Percentiles rank a stretch among this genome's conserved stretches.
These are phyloP conservation scores for Kryptopterus vitreolus DNA, from an alignment of 2,797 vertebrate species.

Conservation along the genomic window DNA sequence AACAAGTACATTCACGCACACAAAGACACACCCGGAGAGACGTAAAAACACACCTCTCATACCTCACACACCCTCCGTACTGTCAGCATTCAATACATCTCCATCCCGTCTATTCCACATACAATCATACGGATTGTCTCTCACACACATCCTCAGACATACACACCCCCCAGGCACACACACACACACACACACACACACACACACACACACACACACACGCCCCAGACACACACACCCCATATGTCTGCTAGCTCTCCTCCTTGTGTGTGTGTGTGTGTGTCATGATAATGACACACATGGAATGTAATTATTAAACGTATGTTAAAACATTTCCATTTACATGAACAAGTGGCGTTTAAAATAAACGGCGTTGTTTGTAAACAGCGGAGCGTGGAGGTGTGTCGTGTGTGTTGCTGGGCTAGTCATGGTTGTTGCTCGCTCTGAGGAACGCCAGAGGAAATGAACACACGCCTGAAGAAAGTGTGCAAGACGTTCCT, in stretches of 20 bases:
- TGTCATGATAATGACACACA: not conserved
- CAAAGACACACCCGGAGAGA: conserved; percentile 9
- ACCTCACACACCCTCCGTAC: not conserved
- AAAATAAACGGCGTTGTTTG: no score
- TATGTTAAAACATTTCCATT: no score
- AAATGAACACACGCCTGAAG: no score
- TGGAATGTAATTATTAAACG: not conserved
- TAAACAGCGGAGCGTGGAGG: no score
- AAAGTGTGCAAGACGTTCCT: no score
- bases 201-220: not conserved
- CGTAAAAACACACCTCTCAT: conserved; percentile 16
- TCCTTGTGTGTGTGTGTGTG: no score
- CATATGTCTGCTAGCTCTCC: not conserved
- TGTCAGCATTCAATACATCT: not conserved
- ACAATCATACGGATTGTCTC: not conserved
- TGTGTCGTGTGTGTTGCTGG: no score
- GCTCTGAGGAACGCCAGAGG: no score
- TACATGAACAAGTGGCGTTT: no score
- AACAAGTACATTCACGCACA: conserved; percentile 17
- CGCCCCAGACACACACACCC: not conserved
- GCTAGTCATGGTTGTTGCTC: no score
- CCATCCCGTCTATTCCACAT: not conserved
- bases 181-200: not conserved
- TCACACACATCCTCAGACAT: not conserved
- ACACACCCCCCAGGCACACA: not conserved